A percentile compares a stretch with the other conserved stretches of the same genome.
Conservation (phyloP, 2,797 vertebrate species). For the Vultur gryphus region DNA sequence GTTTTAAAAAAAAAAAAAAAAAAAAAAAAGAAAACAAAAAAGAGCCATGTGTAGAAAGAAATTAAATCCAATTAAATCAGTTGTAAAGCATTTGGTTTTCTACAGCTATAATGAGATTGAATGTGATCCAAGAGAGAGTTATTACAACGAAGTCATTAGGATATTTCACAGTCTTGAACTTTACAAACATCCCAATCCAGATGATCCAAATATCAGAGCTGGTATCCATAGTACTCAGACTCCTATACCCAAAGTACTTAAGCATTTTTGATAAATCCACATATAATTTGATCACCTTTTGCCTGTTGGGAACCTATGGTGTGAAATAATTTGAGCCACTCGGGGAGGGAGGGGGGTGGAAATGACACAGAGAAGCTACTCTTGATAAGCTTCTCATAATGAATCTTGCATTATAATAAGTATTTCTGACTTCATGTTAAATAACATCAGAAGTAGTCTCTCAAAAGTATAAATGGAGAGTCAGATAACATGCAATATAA, state of each 20-base stretch:
- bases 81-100: not conserved
- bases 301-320: not conserved
- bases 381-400: not conserved
- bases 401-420: not conserved
- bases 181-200: not conserved
- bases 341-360: rapidly evolving
- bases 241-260: not conserved
- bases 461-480: not conserved
- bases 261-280: not conserved
- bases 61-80: not conserved
- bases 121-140: not conserved
- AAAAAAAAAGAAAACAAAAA: too few species aligned
- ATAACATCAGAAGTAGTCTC: not conserved
- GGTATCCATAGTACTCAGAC: not conserved
- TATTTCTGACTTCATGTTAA: not conserved
- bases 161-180: not conserved
- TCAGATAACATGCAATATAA: not conserved
- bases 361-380: not conserved
- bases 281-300: not conserved
- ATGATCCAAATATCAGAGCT: not conserved
- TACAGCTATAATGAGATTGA: not conserved
- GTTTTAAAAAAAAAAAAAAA: not conserved
- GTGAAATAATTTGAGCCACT: not conserved
- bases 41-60: not conserved
- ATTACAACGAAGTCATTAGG: not conserved